A percentile compares a stretch with the other conserved stretches of the same genome.
phyloP scores from a whole-genome alignment of 2,888 invertebrate genomes.

The Ormia ochracea region DNA sequence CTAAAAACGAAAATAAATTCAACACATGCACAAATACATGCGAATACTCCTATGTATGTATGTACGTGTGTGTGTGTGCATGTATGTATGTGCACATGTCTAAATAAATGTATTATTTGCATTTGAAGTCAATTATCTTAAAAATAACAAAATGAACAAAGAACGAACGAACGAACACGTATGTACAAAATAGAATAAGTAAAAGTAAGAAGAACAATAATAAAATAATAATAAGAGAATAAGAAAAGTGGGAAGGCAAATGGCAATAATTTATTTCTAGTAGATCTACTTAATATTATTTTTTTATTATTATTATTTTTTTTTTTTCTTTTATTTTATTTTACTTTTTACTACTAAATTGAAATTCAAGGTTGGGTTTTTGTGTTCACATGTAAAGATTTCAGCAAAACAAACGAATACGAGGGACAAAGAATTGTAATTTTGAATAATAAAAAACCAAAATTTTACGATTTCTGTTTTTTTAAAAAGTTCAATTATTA shows the following conservation, averaged over 20 bases:
- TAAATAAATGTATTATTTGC: conserved; percentile 7
- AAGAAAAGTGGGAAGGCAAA: neutral
- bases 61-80: too few relatives aligned
- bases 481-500: too few relatives aligned
- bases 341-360: conserved; percentile 34
- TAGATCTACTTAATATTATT: conserved; percentile 1
- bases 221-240: neutral
- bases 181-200: conserved; percentile 1
- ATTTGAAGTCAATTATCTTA: conserved; percentile 17
- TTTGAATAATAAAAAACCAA: neutral
- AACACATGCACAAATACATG: neutral
- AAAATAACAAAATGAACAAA: conserved; percentile 7
- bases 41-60: neutral
- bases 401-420: neutral
- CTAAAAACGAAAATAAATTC: neutral
- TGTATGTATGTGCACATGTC: too few relatives aligned
- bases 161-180: neutral
- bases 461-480: too few relatives aligned
- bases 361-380: conserved; percentile 56
- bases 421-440: neutral
- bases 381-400: neutral
- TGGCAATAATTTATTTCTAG: neutral
- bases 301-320: conserved; percentile 9
- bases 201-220: conserved; percentile 11
- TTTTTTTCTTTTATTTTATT: conserved; percentile 14